Conservation (phyloP, 2,113 vertebrate species). For the Collichthys lucidus region DNA sequence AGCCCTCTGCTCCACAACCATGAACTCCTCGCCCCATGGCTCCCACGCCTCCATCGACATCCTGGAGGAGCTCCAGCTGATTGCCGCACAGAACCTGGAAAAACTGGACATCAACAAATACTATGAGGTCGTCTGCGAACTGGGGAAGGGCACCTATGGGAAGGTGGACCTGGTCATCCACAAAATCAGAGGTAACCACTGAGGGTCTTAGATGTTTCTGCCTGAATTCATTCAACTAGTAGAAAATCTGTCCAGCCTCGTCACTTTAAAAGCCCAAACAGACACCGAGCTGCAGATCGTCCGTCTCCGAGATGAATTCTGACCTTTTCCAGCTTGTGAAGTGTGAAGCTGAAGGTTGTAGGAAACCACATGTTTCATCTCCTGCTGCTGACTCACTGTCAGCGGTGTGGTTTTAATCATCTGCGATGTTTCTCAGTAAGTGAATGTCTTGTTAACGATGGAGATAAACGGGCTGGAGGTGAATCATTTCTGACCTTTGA, state of each 20-base stretch:
- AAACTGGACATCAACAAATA: constrained; percentile 84
- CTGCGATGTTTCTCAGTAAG: not conserved
- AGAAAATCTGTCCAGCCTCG: constrained; percentile 26
- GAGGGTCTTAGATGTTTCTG: not conserved
- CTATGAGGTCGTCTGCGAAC: constrained; percentile 85
- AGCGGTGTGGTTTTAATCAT: not conserved
- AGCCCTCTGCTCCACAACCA: constrained; percentile 52
- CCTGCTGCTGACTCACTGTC: not conserved
- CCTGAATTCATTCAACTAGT: constrained; percentile 9
- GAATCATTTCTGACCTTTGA: constrained; percentile 4
- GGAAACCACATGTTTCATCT: constrained; percentile 3
- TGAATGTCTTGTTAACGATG: not conserved
- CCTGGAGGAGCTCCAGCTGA: constrained; percentile 86
- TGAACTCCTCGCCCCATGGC: constrained; percentile 78
- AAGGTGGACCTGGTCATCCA: constrained; percentile 87
- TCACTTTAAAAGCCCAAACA: constrained; percentile 41
- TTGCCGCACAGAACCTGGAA: constrained; percentile 85
- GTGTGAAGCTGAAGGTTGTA: not conserved
- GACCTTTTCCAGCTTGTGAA: constrained; percentile 35
- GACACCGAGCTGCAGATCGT: constrained; percentile 1
- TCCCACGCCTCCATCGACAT: constrained; percentile 80
- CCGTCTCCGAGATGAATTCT: constrained; percentile 6
- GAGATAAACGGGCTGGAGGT: not conserved
- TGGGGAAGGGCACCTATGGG: constrained; percentile 88
- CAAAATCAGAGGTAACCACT: constrained; percentile 81